Evolutionary conservation across 1,140 invertebrate genomes (phyloP).

Genomic region (Orchestia grillus): DNA sequence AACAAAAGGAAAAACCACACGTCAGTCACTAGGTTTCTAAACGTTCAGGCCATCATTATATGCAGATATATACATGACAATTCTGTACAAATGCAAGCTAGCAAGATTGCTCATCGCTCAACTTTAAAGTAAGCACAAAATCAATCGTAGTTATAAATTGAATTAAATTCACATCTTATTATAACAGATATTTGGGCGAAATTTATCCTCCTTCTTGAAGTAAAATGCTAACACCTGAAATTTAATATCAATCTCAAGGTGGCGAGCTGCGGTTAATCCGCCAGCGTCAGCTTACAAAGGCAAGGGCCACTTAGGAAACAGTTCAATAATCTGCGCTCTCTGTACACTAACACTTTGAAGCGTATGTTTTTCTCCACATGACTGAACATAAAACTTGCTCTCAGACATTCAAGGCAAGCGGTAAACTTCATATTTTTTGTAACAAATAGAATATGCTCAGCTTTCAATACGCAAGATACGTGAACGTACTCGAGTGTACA

Average conservation of each 20-base stretch:
- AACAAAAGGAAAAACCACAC: constrained; percentile 26
- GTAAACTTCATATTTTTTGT: background rate
- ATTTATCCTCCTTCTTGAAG: background rate
- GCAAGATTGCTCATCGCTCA: background rate
- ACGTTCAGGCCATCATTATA: background rate
- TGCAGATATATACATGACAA: background rate
- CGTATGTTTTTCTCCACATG: background rate
- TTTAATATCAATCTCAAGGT: background rate
- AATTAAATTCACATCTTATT: background rate
- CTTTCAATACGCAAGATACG: background rate
- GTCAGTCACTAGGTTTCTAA: background rate
- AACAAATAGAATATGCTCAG: background rate
- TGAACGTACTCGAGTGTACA: too few species aligned
- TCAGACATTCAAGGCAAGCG: too few species aligned
- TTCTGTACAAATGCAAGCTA: background rate
- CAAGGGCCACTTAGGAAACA: background rate
- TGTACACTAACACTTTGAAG: background rate
- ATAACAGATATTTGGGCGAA: background rate
- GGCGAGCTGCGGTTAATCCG: background rate
- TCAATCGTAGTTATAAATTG: background rate
- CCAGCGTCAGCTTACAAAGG: background rate
- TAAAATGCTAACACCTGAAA: background rate
- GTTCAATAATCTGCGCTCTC: background rate
- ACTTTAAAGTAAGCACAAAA: background rate
- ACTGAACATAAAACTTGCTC: background rate